Conservation (phyloP, 2,113 vertebrate genomes). For the Camelus bactrianus region DNA sequence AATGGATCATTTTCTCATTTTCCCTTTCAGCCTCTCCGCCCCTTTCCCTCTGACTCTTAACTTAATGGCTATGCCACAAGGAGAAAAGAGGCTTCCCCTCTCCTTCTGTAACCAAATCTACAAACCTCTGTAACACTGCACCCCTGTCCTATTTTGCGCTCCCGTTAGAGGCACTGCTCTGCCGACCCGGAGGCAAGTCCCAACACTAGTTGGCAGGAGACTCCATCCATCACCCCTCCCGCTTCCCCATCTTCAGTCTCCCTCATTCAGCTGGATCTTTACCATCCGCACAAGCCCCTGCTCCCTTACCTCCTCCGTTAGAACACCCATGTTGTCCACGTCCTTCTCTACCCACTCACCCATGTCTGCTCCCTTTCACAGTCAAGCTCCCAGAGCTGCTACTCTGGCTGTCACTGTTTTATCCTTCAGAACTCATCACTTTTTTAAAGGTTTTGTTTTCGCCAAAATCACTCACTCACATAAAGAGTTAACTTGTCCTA, state of each 20-base stretch:
- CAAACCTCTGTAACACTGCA: background rate
- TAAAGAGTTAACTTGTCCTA: slow-evolving; percentile 11
- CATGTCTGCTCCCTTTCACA: background rate
- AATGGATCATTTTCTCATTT: background rate
- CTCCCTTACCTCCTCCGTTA: background rate
- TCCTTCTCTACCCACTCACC: background rate
- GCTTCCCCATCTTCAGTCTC: background rate
- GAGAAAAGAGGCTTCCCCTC: background rate
- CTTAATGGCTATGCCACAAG: background rate
- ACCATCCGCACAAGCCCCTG: background rate
- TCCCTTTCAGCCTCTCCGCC: background rate
- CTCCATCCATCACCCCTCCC: too few relatives aligned
- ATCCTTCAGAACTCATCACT: background rate
- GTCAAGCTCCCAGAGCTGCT: background rate
- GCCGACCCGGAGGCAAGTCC: background rate
- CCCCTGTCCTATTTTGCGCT: background rate
- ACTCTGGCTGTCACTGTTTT: background rate
- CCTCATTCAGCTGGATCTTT: background rate
- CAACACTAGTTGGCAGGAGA: background rate
- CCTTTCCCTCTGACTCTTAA: background rate
- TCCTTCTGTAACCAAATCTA: background rate
- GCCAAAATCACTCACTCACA: background rate
- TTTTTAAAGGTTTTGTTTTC: slow-evolving; percentile 41
- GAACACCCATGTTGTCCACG: background rate
- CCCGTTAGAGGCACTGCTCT: background rate